Percentiles rank a stretch among this genome's conserved stretches.
Evolutionary conservation across 1,140 invertebrate species (phyloP).

Genomic region (Anastatus disparis): DNA sequence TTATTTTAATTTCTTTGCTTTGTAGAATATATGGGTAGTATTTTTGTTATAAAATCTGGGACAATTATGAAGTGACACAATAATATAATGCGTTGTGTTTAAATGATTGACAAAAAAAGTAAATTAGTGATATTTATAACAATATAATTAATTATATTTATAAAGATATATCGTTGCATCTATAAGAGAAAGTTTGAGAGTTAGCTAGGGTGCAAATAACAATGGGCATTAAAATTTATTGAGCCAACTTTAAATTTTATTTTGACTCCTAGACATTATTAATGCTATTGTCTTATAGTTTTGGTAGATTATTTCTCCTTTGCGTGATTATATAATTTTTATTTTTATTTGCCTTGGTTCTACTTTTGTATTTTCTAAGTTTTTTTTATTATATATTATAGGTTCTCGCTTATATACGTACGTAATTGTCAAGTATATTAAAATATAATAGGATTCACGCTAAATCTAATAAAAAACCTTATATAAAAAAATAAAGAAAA

Average conservation of each 20-base stretch:
- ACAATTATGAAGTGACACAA: too few species aligned
- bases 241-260: neutral
- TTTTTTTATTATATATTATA: slow-evolving; percentile 46
- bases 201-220: neutral
- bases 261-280: neutral
- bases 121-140: neutral
- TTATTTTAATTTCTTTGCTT: slow-evolving; percentile 5
- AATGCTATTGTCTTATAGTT: neutral
- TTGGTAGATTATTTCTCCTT: neutral
- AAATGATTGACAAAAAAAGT: too few species aligned
- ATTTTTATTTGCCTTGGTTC: slow-evolving; percentile 11
- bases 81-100: neutral
- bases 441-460: slow-evolving; percentile 51
- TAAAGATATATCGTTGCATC: neutral
- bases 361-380: slow-evolving; percentile 29
- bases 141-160: neutral
- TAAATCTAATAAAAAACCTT: too few species aligned
- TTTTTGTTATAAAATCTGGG: neutral
- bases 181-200: neutral
- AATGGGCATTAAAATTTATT: slow-evolving; percentile 14
- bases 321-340: neutral
- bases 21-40: neutral
- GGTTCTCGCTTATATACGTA: slow-evolving; percentile 51
- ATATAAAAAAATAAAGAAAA: slow-evolving; percentile 49
- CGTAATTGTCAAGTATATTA: slow-evolving; percentile 48